Conservation (phyloP, 23 tunicate genomes). For the Botrylloides violaceus region DNA sequence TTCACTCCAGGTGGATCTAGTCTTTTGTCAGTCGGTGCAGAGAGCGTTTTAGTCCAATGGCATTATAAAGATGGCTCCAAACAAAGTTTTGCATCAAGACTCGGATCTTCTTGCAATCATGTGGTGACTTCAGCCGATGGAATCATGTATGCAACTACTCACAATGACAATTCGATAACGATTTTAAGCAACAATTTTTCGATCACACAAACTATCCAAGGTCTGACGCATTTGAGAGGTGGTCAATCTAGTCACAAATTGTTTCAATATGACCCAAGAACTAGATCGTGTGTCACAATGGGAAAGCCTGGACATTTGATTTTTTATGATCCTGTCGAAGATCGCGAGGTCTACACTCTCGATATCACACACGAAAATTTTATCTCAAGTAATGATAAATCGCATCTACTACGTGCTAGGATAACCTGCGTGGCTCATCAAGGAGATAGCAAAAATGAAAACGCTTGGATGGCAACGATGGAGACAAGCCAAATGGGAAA, state of each 20-base stretch:
- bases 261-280: conserved; percentile 40
- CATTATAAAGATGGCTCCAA: conserved; percentile 8
- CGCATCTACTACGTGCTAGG: background rate
- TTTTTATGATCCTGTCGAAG: conserved; percentile 47
- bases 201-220: conserved; percentile 50
- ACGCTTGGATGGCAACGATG: conserved; percentile 61
- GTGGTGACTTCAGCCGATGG: conserved; percentile 35
- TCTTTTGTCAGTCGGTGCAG: conserved; percentile 38
- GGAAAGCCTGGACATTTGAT: conserved; percentile 92
- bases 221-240: conserved; percentile 17
- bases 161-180: conserved; percentile 57
- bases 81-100: conserved; percentile 51
- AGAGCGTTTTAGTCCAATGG: conserved; percentile 81
- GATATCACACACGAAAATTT: conserved; percentile 58
- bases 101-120: conserved; percentile 29
- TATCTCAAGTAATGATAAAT: conserved; percentile 28
- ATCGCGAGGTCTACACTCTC: conserved; percentile 65
- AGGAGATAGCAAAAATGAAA: background rate
- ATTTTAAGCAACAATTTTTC: conserved; percentile 40
- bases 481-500: conserved; percentile 21
- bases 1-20: conserved; percentile 52
- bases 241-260: background rate
- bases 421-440: background rate
- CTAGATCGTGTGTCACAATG: conserved; percentile 60
- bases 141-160: conserved; percentile 36